These are phyloP conservation scores for Palythoa caribaeorum DNA, from an alignment of 92 coral and sea anemone genomes.

Conservation along the genomic window DNA sequence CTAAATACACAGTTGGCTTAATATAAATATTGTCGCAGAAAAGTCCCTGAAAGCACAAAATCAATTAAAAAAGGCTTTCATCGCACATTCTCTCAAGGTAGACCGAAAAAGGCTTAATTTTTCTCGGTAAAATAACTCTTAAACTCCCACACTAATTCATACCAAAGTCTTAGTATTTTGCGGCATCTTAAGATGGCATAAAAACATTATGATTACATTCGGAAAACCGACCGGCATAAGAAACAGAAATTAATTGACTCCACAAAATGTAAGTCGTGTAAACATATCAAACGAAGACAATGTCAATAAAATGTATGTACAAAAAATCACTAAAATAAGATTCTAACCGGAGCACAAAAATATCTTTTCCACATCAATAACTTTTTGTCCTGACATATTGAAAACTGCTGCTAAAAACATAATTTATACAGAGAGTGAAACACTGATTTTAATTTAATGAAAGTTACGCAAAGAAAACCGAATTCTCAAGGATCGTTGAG, in stretches of 20 bases:
- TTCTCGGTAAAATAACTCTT: not conserved
- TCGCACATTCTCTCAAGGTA: not conserved
- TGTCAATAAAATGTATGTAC: not conserved
- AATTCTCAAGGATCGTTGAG: not conserved
- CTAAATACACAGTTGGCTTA: conserved; percentile 20
- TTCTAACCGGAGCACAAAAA: conserved; percentile 7
- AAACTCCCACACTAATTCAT: not conserved
- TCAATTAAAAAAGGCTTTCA: not conserved
- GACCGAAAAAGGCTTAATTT: not conserved
- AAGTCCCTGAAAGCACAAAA: conserved; percentile 5
- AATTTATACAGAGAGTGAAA: not conserved
- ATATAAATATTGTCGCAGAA: conserved; percentile 9
- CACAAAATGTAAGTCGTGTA: conserved; percentile 1
- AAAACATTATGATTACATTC: not conserved
- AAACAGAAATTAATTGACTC: conserved; percentile 7
- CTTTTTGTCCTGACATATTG: not conserved
- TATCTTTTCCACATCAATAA: not conserved
- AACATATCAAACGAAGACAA: conserved; percentile 24
- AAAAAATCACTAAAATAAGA: not conserved
- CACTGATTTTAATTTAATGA: not conserved
- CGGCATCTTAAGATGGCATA: not conserved
- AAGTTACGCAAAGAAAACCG: not conserved
- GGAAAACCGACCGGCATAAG: not conserved
- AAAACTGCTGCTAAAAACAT: conserved; percentile 3
- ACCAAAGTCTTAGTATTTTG: not conserved